Evolutionary conservation across 2,888 invertebrate species (phyloP).

Genomic region (Calameuta idolon): DNA sequence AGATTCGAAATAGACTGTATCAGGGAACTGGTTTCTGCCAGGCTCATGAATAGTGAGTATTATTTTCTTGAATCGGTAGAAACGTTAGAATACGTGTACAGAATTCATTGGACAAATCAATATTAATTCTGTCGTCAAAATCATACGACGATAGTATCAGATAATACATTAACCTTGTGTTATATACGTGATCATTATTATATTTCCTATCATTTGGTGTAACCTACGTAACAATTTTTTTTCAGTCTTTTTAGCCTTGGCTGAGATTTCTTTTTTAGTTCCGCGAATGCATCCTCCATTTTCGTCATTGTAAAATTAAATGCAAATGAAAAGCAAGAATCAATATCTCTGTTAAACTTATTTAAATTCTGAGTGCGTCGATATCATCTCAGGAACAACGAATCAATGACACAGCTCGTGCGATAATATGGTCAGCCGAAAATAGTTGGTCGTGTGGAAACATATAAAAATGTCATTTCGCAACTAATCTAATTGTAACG

Average conservation of each 20-base stretch:
- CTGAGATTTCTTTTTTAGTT: neutral
- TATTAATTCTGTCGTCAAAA: neutral
- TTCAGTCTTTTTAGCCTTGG: neutral
- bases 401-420: neutral
- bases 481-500: constrained; percentile 3
- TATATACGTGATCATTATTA: neutral
- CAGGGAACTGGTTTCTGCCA: neutral
- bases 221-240: neutral
- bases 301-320: neutral
- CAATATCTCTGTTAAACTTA: neutral
- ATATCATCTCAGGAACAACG: neutral
- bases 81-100: neutral
- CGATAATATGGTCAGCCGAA: neutral
- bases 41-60: neutral
- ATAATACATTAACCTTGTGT: neutral
- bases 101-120: neutral
- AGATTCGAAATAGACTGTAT: neutral
- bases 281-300: neutral
- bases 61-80: neutral
- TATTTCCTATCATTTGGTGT: neutral
- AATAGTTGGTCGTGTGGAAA: neutral
- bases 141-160: neutral
- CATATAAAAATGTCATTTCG: constrained; percentile 5
- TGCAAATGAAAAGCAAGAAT: too few relatives aligned
- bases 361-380: neutral